Evolutionary conservation across 23 tunicate species (phyloP).

Genomic region (Halocynthia roretzi): DNA sequence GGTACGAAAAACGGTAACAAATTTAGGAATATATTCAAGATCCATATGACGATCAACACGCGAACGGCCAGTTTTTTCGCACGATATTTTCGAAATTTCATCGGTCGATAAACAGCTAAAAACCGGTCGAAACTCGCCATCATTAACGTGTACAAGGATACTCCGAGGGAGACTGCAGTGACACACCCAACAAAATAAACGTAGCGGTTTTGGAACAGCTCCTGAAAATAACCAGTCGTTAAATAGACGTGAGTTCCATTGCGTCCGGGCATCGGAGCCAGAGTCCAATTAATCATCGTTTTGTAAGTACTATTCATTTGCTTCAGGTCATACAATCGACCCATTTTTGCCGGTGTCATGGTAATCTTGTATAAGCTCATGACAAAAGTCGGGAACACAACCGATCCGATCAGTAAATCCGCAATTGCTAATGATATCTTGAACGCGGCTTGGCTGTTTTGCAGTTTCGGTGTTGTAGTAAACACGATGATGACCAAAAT

Average conservation of each 20-base stretch:
- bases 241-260: constrained; percentile 7
- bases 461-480: constrained; percentile 4
- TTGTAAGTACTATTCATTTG: background rate
- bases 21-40: constrained; percentile 19
- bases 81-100: constrained; percentile 14
- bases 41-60: constrained; percentile 31
- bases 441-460: constrained; percentile 53
- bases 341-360: background rate
- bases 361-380: constrained; percentile 15
- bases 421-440: constrained; percentile 52
- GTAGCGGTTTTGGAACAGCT: constrained; percentile 14
- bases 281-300: constrained; percentile 11
- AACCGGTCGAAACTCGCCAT: constrained; percentile 49
- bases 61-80: constrained; percentile 22
- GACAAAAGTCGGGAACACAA: constrained; percentile 44
- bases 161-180: constrained; percentile 29
- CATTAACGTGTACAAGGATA: constrained; percentile 42
- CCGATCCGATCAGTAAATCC: constrained; percentile 44
- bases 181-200: constrained; percentile 32
- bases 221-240: constrained; percentile 23
- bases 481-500: constrained; percentile 26
- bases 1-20: constrained; percentile 27
- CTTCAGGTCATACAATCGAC: background rate
- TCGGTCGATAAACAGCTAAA: constrained; percentile 34
- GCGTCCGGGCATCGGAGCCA: constrained; percentile 17